A percentile compares a stretch with the other conserved stretches of the same genome.
Evolutionary conservation across 1,140 invertebrate genomes (phyloP).

Genomic region (Dufourea novaeangliae): DNA sequence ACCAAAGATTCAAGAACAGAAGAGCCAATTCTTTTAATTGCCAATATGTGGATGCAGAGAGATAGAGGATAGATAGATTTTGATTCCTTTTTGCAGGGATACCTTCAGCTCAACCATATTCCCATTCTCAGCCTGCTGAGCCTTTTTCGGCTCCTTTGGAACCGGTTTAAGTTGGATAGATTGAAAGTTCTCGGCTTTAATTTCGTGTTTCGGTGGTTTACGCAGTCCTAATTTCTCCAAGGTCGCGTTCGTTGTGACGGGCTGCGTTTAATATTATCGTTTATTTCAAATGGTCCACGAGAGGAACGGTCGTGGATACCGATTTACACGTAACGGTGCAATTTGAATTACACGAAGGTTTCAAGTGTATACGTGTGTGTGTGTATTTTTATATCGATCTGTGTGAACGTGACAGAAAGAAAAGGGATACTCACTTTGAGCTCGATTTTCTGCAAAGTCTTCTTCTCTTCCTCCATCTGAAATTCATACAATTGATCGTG

Average conservation of each 20-base stretch:
- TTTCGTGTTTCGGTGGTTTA: slow-evolving; percentile 82
- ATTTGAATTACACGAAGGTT: not conserved
- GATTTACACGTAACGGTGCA: not conserved
- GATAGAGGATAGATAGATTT: slow-evolving; percentile 36
- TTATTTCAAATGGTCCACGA: slow-evolving; percentile 1
- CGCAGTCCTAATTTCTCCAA: slow-evolving; percentile 77
- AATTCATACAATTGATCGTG: slow-evolving; percentile 23
- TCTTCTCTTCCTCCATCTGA: slow-evolving; percentile 70
- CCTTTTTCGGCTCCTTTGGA: slow-evolving; percentile 78
- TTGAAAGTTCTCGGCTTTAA: slow-evolving; percentile 84
- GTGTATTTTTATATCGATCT: not conserved
- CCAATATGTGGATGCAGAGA: slow-evolving; percentile 15
- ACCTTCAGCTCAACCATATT: slow-evolving; percentile 75
- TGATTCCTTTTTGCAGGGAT: slow-evolving; percentile 66
- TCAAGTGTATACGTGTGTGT: too few species aligned
- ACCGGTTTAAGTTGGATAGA: slow-evolving; percentile 85
- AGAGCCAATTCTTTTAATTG: not conserved
- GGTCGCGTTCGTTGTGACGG: slow-evolving; percentile 69
- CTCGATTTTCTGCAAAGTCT: slow-evolving; percentile 73
- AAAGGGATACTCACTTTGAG: slow-evolving; percentile 72
- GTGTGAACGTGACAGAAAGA: not conserved
- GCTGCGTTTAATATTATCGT: slow-evolving; percentile 70
- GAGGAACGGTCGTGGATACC: not conserved
- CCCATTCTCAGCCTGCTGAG: slow-evolving; percentile 79
- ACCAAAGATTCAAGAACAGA: slow-evolving; percentile 11